Conservation (phyloP, 2,797 vertebrate genomes). For the Parotocinclus haroldoi region DNA sequence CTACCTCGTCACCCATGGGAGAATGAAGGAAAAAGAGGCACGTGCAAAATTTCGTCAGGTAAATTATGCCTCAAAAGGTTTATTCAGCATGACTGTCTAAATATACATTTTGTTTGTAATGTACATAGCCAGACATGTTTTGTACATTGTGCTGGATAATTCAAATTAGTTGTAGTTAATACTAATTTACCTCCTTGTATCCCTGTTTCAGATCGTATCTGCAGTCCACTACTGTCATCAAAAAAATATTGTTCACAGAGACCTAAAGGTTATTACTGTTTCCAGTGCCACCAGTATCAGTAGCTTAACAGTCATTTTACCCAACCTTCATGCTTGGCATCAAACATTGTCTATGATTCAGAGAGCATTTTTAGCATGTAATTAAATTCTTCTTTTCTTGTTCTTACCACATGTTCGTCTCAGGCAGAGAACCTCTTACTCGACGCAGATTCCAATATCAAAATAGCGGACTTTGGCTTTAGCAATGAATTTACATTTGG, state of each 20-base stretch:
- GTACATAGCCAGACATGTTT: too few relatives aligned
- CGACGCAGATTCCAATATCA: slow-evolving; percentile 87
- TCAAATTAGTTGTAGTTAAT: too few relatives aligned
- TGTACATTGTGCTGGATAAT: too few relatives aligned
- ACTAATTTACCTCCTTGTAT: background rate
- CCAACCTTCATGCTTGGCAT: background rate
- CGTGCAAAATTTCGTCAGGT: slow-evolving; percentile 92
- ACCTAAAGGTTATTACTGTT: slow-evolving; percentile 78
- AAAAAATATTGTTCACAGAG: slow-evolving; percentile 91
- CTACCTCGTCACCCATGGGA: slow-evolving; percentile 93
- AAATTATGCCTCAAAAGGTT: background rate
- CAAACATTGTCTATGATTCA: slow-evolving; percentile 5
- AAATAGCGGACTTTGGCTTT: slow-evolving; percentile 91
- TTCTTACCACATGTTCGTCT: slow-evolving; percentile 3
- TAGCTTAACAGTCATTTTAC: background rate
- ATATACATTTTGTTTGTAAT: too few relatives aligned
- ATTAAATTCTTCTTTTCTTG: background rate
- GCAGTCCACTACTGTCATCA: slow-evolving; percentile 93
- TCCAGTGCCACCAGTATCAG: background rate
- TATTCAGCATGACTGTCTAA: too few relatives aligned
- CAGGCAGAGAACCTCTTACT: slow-evolving; percentile 90
- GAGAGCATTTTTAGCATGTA: background rate
- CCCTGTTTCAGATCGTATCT: slow-evolving; percentile 78
- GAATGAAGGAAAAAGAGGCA: slow-evolving; percentile 95
- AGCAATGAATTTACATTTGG: slow-evolving; percentile 90